Conservation (phyloP, 2,113 vertebrate species). For the Sorex araneus region DNA sequence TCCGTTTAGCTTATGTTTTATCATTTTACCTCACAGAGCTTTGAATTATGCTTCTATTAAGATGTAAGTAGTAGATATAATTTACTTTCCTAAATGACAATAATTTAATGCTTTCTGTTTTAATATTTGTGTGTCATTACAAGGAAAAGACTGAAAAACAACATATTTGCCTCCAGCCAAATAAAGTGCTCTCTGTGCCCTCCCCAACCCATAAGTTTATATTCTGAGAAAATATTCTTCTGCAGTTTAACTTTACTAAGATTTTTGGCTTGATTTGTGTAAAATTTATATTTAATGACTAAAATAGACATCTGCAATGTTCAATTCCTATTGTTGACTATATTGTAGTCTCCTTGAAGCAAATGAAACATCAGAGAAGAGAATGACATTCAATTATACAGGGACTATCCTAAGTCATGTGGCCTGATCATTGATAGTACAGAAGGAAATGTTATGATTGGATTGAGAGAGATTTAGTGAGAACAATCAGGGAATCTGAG, state of each 20-base stretch:
- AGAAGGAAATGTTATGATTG: background rate
- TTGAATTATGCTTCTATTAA: slow-evolving; percentile 53
- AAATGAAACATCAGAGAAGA: background rate
- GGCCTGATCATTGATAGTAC: background rate
- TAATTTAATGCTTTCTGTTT: slow-evolving; percentile 14
- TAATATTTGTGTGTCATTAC: background rate
- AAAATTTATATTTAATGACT: background rate
- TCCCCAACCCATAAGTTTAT: background rate
- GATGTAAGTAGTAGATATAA: slow-evolving; percentile 5
- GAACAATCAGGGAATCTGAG: background rate
- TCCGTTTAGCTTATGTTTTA: slow-evolving; percentile 40
- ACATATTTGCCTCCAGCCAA: background rate
- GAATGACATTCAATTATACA: background rate
- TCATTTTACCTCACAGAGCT: slow-evolving; percentile 42
- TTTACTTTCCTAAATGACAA: slow-evolving; percentile 58
- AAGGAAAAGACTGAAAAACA: background rate
- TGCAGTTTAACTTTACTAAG: background rate
- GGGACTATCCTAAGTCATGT: background rate
- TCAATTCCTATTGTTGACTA: background rate
- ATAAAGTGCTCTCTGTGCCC: background rate
- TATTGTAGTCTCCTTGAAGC: background rate
- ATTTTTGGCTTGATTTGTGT: background rate
- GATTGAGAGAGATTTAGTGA: background rate
- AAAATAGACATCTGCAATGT: background rate
- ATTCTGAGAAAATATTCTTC: slow-evolving; percentile 43